Evolutionary conservation across 2,797 vertebrate species (phyloP).

Genomic region (Semaprochilodus insignis): DNA sequence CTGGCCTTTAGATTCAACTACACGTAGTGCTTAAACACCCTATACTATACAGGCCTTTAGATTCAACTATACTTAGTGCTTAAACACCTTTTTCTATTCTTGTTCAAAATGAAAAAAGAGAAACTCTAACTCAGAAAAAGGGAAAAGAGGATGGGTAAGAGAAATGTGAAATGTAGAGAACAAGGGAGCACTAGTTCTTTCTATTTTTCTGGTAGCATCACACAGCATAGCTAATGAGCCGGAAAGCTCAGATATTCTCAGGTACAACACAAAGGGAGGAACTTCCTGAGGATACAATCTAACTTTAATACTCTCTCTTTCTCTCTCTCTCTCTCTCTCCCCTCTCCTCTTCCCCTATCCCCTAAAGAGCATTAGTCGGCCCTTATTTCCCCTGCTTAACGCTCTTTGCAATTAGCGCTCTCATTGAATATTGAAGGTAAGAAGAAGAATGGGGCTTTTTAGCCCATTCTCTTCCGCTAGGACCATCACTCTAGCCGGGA

Average conservation of each 20-base stretch:
- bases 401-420: conserved; percentile 79
- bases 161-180: conserved; percentile 39
- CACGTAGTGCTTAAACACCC: not conserved
- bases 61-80: not conserved
- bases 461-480: conserved; percentile 80
- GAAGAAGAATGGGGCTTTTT: conserved; percentile 82
- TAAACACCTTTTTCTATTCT: not conserved
- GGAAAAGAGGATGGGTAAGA: conserved; percentile 63
- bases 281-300: conserved; percentile 81
- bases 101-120: not conserved
- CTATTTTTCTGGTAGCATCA: conserved; percentile 67
- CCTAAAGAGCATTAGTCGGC: conserved; percentile 56
- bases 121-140: not conserved
- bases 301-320: conserved; percentile 73
- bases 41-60: not conserved
- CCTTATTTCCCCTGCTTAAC: conserved; percentile 70
- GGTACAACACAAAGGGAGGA: conserved; percentile 78
- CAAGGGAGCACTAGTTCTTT: conserved; percentile 45
- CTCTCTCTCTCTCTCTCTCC: conserved; percentile 71
- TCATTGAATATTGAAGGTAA: conserved; percentile 86
- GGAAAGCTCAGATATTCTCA: conserved; percentile 76
- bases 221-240: conserved; percentile 84
- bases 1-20: not conserved
- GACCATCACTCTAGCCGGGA: conserved; percentile 72
- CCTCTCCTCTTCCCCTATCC: conserved; percentile 44